These are phyloP conservation scores for Chesias legatella DNA, from an alignment of 2,888 invertebrate genomes.

Conservation along the genomic window DNA sequence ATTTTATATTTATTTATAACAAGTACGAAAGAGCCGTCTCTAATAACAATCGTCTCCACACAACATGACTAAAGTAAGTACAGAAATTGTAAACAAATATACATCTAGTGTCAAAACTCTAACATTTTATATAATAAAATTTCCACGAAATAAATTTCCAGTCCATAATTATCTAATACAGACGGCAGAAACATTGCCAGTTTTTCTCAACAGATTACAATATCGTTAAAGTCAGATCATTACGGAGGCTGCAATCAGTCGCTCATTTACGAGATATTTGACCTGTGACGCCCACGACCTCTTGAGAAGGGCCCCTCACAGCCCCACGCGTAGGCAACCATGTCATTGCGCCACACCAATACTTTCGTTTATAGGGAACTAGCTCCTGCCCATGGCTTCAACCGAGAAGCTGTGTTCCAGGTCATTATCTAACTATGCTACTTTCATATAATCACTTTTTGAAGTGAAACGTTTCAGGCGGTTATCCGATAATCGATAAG, in stretches of 20 bases:
- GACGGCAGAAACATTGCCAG: conserved; percentile 1
- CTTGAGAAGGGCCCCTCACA: conserved; percentile 29
- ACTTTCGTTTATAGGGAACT: conserved; percentile 15
- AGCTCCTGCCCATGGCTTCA: too few relatives aligned
- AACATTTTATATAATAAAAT: not conserved
- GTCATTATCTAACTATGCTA: too few relatives aligned
- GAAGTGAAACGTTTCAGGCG: too few relatives aligned
- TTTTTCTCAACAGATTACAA: conserved; percentile 19
- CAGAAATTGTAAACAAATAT: too few relatives aligned
- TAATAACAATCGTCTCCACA: too few relatives aligned
- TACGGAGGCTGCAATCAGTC: conserved; percentile 20
- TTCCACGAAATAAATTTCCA: conserved; percentile 7
- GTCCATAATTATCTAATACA: conserved; percentile 8
- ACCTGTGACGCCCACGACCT: conserved; percentile 30
- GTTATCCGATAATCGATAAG: too few relatives aligned
- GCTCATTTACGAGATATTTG: conserved; percentile 29
- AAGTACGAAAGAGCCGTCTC: too few relatives aligned
- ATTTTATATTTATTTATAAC: too few relatives aligned
- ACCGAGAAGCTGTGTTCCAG: too few relatives aligned
- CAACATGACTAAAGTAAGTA: too few relatives aligned
- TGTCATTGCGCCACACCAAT: conserved; percentile 28
- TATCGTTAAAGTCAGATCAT: conserved; percentile 21
- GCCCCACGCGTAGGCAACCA: conserved; percentile 26
- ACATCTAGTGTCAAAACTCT: too few relatives aligned
- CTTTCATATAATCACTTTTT: too few relatives aligned